These are phyloP conservation scores for Sarcophaga variegata DNA, from an alignment of 2,888 invertebrate genomes.

Conservation along the genomic window DNA sequence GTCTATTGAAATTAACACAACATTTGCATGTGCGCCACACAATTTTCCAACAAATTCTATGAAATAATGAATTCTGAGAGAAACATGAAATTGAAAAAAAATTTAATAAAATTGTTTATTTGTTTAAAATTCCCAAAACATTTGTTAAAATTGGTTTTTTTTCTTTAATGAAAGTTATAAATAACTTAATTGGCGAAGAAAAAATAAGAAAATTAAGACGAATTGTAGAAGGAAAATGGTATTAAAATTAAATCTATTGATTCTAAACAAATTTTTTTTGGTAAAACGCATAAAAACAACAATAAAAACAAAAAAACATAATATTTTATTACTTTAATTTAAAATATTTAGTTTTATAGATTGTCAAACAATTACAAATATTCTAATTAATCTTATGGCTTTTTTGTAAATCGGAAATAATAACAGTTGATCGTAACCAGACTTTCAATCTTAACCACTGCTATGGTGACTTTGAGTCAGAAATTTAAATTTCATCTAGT, in stretches of 20 bases:
- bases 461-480: too few species aligned
- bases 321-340: not conserved
- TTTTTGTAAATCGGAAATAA: too few species aligned
- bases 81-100: not conserved
- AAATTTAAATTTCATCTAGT: too few species aligned
- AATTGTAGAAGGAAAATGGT: too few species aligned
- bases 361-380: not conserved
- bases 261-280: not conserved
- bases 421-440: too few species aligned
- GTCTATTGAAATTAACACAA: too few species aligned
- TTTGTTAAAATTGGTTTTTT: not conserved
- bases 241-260: not conserved
- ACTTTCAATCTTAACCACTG: too few species aligned
- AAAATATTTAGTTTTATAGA: not conserved
- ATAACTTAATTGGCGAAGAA: not conserved
- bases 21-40: too few species aligned
- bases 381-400: too few species aligned
- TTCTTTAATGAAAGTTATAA: not conserved
- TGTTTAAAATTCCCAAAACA: slow-evolving; percentile 4
- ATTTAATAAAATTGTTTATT: slow-evolving; percentile 16
- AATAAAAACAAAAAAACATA: not conserved
- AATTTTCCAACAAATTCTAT: not conserved
- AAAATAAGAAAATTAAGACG: not conserved
- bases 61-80: not conserved
- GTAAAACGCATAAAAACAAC: not conserved